Evolutionary conservation across 2,113 vertebrate species (phyloP).

Genomic region (Pituophis catenifer): DNA sequence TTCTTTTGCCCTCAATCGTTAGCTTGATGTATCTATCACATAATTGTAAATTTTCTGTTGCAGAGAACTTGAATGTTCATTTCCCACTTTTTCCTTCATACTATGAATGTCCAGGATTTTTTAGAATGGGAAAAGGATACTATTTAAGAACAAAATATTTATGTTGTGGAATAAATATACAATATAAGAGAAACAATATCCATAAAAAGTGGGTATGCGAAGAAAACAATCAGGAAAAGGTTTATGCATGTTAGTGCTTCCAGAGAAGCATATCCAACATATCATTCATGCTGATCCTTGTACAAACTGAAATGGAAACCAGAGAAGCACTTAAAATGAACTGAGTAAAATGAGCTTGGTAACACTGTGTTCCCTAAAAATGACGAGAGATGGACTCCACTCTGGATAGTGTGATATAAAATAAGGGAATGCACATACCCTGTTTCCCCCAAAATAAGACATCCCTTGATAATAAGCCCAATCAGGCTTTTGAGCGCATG

Average conservation of each 20-base stretch:
- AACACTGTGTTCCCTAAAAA: neutral
- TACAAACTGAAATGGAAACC: neutral
- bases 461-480: too few relatives aligned
- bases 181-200: neutral
- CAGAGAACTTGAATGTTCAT: neutral
- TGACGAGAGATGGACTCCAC: neutral
- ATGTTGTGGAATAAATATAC: neutral
- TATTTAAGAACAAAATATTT: neutral
- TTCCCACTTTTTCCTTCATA: neutral
- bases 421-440: neutral
- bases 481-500: too few relatives aligned
- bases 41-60: neutral
- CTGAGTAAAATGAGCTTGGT: neutral
- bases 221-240: neutral
- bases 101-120: neutral
- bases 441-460: too few relatives aligned
- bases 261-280: neutral
- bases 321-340: neutral
- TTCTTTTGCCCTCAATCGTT: neutral
- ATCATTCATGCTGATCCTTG: neutral
- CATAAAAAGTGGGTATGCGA: neutral
- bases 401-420: neutral
- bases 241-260: neutral
- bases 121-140: neutral
- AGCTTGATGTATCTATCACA: neutral